Conservation (phyloP, 2,797 vertebrate genomes). For the Leontocebus nigricollis region DNA sequence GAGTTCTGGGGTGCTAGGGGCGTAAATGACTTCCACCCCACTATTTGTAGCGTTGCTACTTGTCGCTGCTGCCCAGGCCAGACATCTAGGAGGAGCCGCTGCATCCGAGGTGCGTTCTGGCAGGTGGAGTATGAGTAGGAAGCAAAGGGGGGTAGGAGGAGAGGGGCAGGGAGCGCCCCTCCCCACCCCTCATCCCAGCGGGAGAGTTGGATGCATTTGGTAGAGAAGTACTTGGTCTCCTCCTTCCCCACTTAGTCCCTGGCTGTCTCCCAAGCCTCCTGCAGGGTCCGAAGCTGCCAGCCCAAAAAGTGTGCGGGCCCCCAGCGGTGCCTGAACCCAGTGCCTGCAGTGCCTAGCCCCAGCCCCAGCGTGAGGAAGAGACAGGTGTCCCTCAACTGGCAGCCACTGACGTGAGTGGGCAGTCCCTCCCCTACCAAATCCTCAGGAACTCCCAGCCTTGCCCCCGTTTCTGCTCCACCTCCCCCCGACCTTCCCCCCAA, state of each 20-base stretch:
- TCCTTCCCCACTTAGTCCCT: slow-evolving; percentile 47
- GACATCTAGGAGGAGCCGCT: slow-evolving; percentile 48
- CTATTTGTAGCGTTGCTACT: slow-evolving; percentile 51
- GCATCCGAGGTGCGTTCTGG: slow-evolving; percentile 71
- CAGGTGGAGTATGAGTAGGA: neutral
- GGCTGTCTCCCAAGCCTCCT: slow-evolving; percentile 71
- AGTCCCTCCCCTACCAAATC: neutral
- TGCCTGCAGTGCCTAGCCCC: neutral
- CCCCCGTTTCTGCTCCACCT: neutral
- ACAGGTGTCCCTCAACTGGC: slow-evolving; percentile 78
- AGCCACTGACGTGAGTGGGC: slow-evolving; percentile 77
- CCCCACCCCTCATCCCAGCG: neutral
- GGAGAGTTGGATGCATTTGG: neutral
- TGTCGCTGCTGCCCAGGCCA: slow-evolving; percentile 72
- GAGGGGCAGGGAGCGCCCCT: neutral
- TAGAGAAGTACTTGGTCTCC: neutral
- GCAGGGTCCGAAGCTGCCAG: slow-evolving; percentile 62
- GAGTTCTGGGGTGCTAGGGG: neutral
- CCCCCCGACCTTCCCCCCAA: neutral
- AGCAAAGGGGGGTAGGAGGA: neutral
- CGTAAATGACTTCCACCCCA: neutral
- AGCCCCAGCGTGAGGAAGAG: slow-evolving; percentile 58
- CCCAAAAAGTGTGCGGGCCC: slow-evolving; percentile 41
- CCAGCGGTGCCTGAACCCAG: slow-evolving; percentile 45
- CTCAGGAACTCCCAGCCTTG: neutral